A percentile compares a stretch with the other conserved stretches of the same genome.
Conservation (phyloP, 2,888 invertebrate genomes). For the Tolmerus cingulatus region DNA sequence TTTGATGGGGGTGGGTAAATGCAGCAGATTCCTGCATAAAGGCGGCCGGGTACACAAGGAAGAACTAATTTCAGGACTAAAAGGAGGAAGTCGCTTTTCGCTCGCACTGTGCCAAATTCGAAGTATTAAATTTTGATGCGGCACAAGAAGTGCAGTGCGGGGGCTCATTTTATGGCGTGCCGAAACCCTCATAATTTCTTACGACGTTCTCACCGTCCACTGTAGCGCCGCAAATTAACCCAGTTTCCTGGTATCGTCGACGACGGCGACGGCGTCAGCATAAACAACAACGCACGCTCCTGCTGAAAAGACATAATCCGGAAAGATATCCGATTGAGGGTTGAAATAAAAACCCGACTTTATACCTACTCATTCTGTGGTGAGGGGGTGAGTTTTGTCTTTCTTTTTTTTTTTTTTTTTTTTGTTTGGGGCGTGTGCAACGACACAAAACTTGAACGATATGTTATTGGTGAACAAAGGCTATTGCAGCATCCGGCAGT, state of each 20-base stretch:
- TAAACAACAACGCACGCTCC: background rate
- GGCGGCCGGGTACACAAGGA: background rate
- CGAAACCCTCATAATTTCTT: background rate
- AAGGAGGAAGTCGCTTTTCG: slow-evolving; percentile 5
- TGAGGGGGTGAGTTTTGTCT: background rate
- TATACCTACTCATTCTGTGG: background rate
- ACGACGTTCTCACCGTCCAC: background rate
- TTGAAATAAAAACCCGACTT: background rate
- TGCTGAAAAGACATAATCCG: background rate
- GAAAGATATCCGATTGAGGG: background rate
- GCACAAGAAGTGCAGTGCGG: background rate
- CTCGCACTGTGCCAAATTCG: slow-evolving; percentile 12
- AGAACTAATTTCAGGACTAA: slow-evolving; percentile 12
- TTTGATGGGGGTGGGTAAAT: background rate
- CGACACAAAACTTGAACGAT: background rate
- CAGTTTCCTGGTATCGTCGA: background rate
- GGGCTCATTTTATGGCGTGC: background rate
- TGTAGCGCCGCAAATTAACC: background rate
- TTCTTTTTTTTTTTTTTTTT: too few species aligned
- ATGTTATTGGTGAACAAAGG: slow-evolving; percentile 16
- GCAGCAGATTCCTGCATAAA: background rate
- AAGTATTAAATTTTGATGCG: slow-evolving; percentile 22
- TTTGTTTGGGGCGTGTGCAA: background rate
- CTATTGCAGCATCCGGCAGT: background rate
- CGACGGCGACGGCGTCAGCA: background rate